These are phyloP conservation scores for Parazoanthus atlanticus DNA, from an alignment of 92 coral and sea anemone genomes.

Conservation along the genomic window DNA sequence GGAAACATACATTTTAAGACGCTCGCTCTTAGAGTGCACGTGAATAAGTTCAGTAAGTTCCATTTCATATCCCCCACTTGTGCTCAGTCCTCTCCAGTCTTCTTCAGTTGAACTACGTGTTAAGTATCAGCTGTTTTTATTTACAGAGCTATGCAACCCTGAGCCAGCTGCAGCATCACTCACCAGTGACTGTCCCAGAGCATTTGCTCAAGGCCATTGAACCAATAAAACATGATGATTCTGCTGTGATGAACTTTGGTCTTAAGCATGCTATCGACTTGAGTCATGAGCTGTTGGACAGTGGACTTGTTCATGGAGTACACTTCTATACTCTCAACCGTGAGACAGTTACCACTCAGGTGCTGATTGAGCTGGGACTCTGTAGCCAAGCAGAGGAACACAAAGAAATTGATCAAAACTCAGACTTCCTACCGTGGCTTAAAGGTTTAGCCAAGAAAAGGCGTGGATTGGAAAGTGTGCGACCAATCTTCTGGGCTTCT, in stretches of 20 bases:
- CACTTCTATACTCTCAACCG: constrained; percentile 83
- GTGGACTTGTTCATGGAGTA: constrained; percentile 71
- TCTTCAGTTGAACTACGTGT: neutral
- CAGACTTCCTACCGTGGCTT: constrained; percentile 69
- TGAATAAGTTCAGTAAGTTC: too few species aligned
- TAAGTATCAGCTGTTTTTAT: neutral
- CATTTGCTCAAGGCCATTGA: constrained; percentile 58
- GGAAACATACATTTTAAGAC: too few species aligned
- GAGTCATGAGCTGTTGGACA: constrained; percentile 69
- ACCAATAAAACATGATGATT: constrained; percentile 70
- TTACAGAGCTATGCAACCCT: constrained; percentile 64
- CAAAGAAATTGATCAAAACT: constrained; percentile 26
- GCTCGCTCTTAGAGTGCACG: too few species aligned
- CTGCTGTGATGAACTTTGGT: constrained; percentile 65
- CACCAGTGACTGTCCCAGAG: constrained; percentile 74
- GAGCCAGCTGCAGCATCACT: constrained; percentile 67
- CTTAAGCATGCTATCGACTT: constrained; percentile 69
- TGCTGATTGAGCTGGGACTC: constrained; percentile 60
- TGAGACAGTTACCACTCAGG: constrained; percentile 60
- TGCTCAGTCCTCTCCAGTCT: neutral
- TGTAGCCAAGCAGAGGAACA: constrained; percentile 1
- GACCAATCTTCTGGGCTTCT: constrained; percentile 91
- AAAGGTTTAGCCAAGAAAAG: constrained; percentile 60
- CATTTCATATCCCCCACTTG: neutral
- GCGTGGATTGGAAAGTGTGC: constrained; percentile 73